Base-by-base conservation (phyloP, 2,797 vertebrate species). In the Melanotaenia boesemani region DNA sequence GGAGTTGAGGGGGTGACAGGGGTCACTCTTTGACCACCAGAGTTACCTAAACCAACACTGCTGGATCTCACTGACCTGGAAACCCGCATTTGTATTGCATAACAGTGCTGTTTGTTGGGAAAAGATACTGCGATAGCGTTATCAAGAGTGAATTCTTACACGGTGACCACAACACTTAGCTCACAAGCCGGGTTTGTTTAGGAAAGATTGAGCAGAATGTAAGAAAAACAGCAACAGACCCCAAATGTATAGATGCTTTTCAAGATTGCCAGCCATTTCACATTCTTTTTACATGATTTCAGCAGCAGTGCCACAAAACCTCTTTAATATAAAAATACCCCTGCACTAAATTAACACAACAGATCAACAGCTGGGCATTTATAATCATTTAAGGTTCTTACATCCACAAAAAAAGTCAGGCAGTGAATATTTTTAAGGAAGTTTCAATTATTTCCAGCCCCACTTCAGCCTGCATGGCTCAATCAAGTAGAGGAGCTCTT, bases 1-100 rank as follows among this genome's bases (percentile, higher is more conserved):
- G 81, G 70, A 82, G 50, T 30, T 32, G 48, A 41, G 32, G 70
- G 66, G 82, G 89, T 30, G 50, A 16, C 28, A 57, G 85, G 81
- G 87, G 84, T 87, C 90, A 90, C 70, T 83, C 81, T 87, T 85
- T 91, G 88, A 92, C 90, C 81, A 70, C 77, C 85, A 72, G 84
- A 84, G 90, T 93, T 91, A 91, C 89, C 91, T 93, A 93, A 93
- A 93, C 90, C 82, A 89, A 93, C 90, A 89, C 88, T 72, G 89
- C 75, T 84, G 89, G 88, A 83, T 89, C 86, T 63, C 80, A 68
- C 77, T 89, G 89, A 93, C 91, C 91, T 89, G 90, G 86, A 91
- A 91, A 83, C 85, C 73, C 44, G 56, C 72, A 78, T 70, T 89
- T 88, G 81, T 86, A 80, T 70, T 80, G 88, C 79, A 80, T 70